Percentiles rank a stretch among this genome's conserved stretches.
phyloP scores from a whole-genome alignment of 2,797 vertebrate species.

The Chiroxiphia lanceolata region DNA sequence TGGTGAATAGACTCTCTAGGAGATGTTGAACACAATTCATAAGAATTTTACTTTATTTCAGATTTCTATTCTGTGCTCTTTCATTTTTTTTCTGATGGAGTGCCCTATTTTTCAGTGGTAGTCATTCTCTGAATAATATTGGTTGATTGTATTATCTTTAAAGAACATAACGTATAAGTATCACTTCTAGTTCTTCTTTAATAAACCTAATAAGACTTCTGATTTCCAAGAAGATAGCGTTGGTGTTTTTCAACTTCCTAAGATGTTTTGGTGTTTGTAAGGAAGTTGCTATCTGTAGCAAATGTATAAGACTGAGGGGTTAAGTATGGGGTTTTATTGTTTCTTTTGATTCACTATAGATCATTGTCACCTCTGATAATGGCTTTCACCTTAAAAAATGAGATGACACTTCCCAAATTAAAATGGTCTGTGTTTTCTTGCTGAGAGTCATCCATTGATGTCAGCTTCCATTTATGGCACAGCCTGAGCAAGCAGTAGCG shows the following conservation, averaged over 20 bases:
- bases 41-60: slow-evolving; percentile 35
- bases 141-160: neutral
- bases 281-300: neutral
- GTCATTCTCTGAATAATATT: neutral
- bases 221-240: neutral
- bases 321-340: slow-evolving; percentile 53
- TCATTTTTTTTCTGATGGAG: neutral
- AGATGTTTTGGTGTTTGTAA: neutral
- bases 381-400: slow-evolving; percentile 62
- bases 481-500: slow-evolving; percentile 34
- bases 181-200: neutral
- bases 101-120: neutral
- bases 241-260: slow-evolving; percentile 4
- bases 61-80: slow-evolving; percentile 21
- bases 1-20: neutral
- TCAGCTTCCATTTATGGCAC: slow-evolving; percentile 58
- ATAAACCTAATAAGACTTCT: neutral
- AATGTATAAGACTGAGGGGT: neutral
- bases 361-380: slow-evolving; percentile 65
- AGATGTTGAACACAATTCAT: neutral
- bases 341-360: slow-evolving; percentile 63
- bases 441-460: slow-evolving; percentile 66
- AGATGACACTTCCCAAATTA: slow-evolving; percentile 69
- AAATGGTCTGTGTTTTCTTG: slow-evolving; percentile 57
- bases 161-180: neutral